These are phyloP conservation scores for Aspidiotus rigidus DNA, from an alignment of 2,888 invertebrate species.

Conservation along the genomic window DNA sequence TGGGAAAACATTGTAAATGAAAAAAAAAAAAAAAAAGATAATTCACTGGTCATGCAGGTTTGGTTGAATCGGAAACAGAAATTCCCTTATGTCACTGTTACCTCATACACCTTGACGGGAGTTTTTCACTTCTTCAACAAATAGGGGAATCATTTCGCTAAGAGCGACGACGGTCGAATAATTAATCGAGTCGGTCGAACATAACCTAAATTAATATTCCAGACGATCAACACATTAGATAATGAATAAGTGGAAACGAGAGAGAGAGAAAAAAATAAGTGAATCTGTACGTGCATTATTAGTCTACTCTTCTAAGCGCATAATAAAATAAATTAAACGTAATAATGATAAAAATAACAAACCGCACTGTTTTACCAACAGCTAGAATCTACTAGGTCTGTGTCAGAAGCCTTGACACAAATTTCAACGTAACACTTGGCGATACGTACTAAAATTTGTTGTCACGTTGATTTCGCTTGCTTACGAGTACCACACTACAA, in stretches of 20 bases:
- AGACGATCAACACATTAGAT: constrained; percentile 5
- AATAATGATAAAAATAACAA: constrained; percentile 20
- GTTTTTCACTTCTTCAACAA: background rate
- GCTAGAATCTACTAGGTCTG: constrained; percentile 23
- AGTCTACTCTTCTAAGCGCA: no score
- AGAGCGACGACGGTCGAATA: background rate
- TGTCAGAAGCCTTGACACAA: constrained; percentile 31
- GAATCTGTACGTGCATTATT: no score
- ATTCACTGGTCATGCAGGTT: background rate
- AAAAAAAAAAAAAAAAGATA: background rate
- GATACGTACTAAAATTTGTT: constrained; percentile 30
- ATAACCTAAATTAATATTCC: constrained; percentile 13
- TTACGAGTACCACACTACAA: constrained; percentile 11
- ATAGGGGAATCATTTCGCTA: background rate
- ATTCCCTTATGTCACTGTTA: background rate
- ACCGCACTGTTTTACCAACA: constrained; percentile 13
- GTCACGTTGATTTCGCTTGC: constrained; percentile 31
- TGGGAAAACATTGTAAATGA: no score
- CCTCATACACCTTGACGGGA: background rate
- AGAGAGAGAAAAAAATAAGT: background rate
- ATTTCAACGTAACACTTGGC: constrained; percentile 31
- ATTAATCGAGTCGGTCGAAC: background rate
- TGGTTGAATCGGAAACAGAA: background rate
- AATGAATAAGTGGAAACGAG: constrained; percentile 1
- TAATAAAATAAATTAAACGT: constrained; percentile 5